These are phyloP conservation scores for Parus major DNA, from an alignment of 2,113 vertebrate species.

Conservation along the genomic window DNA sequence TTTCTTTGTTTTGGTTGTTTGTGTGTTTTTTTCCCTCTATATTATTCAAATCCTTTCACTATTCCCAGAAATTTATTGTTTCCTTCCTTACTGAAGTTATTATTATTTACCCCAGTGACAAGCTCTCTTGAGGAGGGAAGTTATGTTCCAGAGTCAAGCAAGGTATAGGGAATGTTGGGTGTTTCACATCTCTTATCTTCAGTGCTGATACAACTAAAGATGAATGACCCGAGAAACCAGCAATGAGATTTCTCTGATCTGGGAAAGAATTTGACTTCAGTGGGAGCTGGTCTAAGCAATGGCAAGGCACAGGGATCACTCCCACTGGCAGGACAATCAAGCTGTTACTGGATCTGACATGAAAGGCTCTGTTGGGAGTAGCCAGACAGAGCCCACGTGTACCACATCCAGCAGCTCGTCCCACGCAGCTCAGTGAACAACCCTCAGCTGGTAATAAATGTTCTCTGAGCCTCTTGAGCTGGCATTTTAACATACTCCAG, in stretches of 20 bases:
- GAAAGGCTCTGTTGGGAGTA: background rate
- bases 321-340: background rate
- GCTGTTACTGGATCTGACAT: background rate
- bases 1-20: background rate
- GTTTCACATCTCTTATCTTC: background rate
- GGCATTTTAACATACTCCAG: background rate
- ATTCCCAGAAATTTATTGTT: background rate
- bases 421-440: background rate
- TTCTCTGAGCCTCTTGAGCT: background rate
- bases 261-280: background rate
- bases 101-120: background rate
- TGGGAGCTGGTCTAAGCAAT: background rate
- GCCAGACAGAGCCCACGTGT: background rate
- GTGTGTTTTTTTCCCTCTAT: rapidly evolving
- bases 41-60: background rate
- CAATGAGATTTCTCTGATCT: background rate
- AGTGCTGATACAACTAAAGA: background rate
- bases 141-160: background rate
- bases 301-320: background rate
- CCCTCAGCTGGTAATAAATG: background rate
- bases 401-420: background rate
- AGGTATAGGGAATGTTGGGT: background rate
- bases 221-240: background rate
- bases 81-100: background rate
- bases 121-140: background rate